Conservation (phyloP, 2,888 invertebrate genomes). For the Caenorhabditis sp. region DNA sequence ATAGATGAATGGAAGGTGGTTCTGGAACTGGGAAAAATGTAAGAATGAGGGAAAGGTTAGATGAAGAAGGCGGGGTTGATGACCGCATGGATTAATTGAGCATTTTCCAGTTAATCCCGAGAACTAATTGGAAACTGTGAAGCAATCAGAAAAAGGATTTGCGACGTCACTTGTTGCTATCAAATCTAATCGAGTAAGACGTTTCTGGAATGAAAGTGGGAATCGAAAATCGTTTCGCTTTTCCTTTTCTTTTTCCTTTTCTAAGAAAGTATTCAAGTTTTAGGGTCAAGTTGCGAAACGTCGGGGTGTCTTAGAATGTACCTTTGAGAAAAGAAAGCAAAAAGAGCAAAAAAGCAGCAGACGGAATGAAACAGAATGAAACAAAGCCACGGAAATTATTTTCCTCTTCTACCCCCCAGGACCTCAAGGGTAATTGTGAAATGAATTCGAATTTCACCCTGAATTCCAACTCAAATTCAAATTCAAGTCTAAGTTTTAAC, state of each 20-base stretch:
- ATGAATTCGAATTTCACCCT: background rate
- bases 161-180: conserved; percentile 26
- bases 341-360: no score
- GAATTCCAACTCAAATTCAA: no score
- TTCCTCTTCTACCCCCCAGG: background rate
- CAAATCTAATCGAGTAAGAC: background rate
- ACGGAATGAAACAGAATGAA: no score
- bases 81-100: conserved; percentile 36
- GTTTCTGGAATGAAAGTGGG: background rate
- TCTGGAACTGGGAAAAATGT: background rate
- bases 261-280: background rate
- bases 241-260: no score
- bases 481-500: no score
- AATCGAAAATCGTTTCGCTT: no score
- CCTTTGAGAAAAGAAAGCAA: background rate
- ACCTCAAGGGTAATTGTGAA: conserved; percentile 17
- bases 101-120: conserved; percentile 28
- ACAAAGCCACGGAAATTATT: conserved; percentile 39
- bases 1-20: background rate
- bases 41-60: background rate
- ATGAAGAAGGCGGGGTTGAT: conserved; percentile 36
- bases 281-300: no score
- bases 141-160: conserved; percentile 24
- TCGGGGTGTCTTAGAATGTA: conserved; percentile 5
- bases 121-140: conserved; percentile 44